Percentiles rank a stretch among this genome's conserved stretches.
These are phyloP conservation scores for Caenorhabditis sp. DNA, from an alignment of 2,888 invertebrate genomes.

Conservation along the genomic window DNA sequence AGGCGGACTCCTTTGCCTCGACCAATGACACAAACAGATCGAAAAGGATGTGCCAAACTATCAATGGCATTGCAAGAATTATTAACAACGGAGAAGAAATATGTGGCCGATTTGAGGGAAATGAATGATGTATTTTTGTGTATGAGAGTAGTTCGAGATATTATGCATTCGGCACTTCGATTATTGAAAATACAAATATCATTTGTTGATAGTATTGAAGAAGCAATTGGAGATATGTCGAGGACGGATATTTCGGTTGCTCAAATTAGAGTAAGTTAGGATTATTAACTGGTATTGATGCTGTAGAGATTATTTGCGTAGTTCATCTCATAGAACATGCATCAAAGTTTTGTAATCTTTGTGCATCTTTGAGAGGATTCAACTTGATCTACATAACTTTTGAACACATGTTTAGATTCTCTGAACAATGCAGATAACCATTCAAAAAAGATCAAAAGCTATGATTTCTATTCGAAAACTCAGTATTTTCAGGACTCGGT, in stretches of 20 bases:
- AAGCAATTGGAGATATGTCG: slow-evolving; percentile 49
- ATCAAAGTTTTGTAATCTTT: no score
- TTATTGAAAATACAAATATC: slow-evolving; percentile 45
- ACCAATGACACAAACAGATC: slow-evolving; percentile 25
- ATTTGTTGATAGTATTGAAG: slow-evolving; percentile 46
- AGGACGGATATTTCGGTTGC: slow-evolving; percentile 29
- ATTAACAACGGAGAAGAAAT: slow-evolving; percentile 53
- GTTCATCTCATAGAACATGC: no score
- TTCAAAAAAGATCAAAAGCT: no score
- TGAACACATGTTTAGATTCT: no score
- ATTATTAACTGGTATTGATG: no score
- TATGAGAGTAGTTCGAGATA: slow-evolving; percentile 44
- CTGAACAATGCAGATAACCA: no score
- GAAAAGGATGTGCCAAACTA: slow-evolving; percentile 37
- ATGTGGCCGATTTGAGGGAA: slow-evolving; percentile 53
- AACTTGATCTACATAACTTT: no score
- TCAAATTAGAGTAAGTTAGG: slow-evolving; percentile 43
- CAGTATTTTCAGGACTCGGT: slow-evolving; percentile 59
- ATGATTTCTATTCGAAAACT: no score
- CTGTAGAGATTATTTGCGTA: no score
- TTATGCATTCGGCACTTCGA: slow-evolving; percentile 46
- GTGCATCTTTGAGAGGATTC: no score
- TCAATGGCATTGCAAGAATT: slow-evolving; percentile 52
- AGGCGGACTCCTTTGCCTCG: slow-evolving; percentile 21
- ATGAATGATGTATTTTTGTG: slow-evolving; percentile 49